Base-by-base conservation (phyloP, 2,888 invertebrate species). In the Pasiphila rectangulata region DNA sequence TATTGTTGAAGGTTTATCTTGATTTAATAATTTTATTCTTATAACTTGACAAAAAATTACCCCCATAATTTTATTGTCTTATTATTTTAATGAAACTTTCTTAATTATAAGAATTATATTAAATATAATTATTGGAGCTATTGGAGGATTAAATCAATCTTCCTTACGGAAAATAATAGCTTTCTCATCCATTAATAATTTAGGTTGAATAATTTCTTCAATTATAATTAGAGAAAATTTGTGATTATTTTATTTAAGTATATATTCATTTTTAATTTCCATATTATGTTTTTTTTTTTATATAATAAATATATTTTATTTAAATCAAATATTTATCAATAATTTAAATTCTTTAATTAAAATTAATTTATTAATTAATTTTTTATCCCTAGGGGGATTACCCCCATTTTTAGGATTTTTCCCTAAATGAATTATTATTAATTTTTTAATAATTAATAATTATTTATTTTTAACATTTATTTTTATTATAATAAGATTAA, bases 21-120 rank as follows among this genome's bases (percentile, higher is more conserved):
- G 91, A 91, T 70, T 83, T 56, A 91, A 90, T 76, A 71, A 78
- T 51, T 73, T 91, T 64, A 77, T 91, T 66, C 70, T 91, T 82
- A 79, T 91, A 79, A 90, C 90, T 0, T 91, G 91, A 84, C 92
- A 92, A 91, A 92, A 92, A 91, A 88, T 92, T 81, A 84, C 90
- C 23, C 92, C 92, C 1, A 75, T 92, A 81, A 83, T 90, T 72
- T 58, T 91, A 65, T 61, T 90, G 30, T 87, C 84, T 37, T 90
- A 89, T 72, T 78, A 79, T 69, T 69, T 75, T 65, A 75, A 79
- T 70, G 72, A 71, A 63, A 73, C 76, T 61, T 78, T 89, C 69
- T 64, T 90, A 65, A 62, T 76, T 52, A 55, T 84, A 44, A 74
- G 83, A n/a, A n/a, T n/a, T n/a, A n/a, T n/a, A n/a, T n/a, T n/a